Evolutionary conservation across 2,797 vertebrate genomes (phyloP), one percentile per base, ranked within the genome.

Genomic region (Hippoglossus hippoglossus): DNA sequence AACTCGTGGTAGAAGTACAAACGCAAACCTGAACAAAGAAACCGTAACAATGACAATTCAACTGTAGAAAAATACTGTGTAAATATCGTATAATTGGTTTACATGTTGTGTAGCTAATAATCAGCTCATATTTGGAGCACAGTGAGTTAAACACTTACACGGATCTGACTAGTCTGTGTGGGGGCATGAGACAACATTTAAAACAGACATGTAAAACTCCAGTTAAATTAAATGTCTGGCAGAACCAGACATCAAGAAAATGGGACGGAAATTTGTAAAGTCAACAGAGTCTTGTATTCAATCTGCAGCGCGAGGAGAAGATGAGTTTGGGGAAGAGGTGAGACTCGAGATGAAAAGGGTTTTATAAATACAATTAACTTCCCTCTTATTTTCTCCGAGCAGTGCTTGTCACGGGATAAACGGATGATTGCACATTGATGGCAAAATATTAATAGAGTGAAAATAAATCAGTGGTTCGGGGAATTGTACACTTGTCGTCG

Each of bases 381-480:
- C 28, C 59, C 63, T 63, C 65, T 46, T 13, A 54, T 77, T 87
- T 87, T 70, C 79, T 83, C 80, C 7, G 76, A 75, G 77, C 80
- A 5, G 52, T 2, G 36, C 68, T 81, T 66, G 76, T 87, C 75
- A 67, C 68, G n/a, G 82, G 51, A 63, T 76, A 67, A 87, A 86
- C 53, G 63, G 84, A 81, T 84, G 81, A 90, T 81, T 87, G 83
- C 83, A 79, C 86, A 75, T 85, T 68, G 80, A 60, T 64, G 24
- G 77, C 60, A 75, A 88, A 92, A 87, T 83, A 84, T 89, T 85
- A 87, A 89, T 80, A 80, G 75, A 82, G 69, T 75, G 66, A 86
- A 84, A 88, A 84, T 81, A 89, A 88, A 83, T 84, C 80, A 67
- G 83, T 19, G 76, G 86, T 84, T 86, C 36, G 41, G 85, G 86